phyloP scores from a whole-genome alignment of 2,888 invertebrate genomes.

The Psylliodes chrysocephalus region DNA sequence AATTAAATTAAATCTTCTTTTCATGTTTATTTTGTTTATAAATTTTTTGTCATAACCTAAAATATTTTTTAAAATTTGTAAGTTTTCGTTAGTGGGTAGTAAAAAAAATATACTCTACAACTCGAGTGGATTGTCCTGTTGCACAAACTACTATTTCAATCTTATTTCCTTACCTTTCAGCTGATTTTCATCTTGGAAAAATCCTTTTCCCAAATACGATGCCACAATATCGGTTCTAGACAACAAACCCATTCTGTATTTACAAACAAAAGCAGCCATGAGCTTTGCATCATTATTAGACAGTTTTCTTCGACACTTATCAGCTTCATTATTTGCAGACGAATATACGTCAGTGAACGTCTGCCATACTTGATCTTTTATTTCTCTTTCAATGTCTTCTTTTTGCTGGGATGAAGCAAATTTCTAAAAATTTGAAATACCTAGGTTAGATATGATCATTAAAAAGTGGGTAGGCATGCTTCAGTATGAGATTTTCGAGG shows the following conservation, averaged over 20 bases:
- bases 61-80: too few relatives aligned
- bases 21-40: not conserved
- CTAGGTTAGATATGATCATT: too few relatives aligned
- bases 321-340: constrained; percentile 39
- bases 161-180: constrained; percentile 51
- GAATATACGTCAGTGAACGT: constrained; percentile 40
- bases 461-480: too few relatives aligned
- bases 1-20: too few relatives aligned
- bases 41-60: too few relatives aligned
- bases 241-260: constrained; percentile 45
- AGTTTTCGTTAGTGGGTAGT: too few relatives aligned
- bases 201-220: constrained; percentile 45
- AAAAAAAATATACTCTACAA: too few relatives aligned
- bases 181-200: constrained; percentile 44
- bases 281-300: constrained; percentile 40
- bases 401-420: not conserved
- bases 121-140: too few relatives aligned
- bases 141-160: too few relatives aligned
- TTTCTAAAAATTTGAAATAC: too few relatives aligned
- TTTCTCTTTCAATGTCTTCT: constrained; percentile 32
- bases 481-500: too few relatives aligned
- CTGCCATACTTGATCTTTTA: constrained; percentile 44
- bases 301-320: constrained; percentile 40
- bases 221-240: constrained; percentile 44
- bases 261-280: constrained; percentile 44